Evolutionary conservation across 2,113 vertebrate genomes (phyloP).

Genomic region (Microtus richardsoni): DNA sequence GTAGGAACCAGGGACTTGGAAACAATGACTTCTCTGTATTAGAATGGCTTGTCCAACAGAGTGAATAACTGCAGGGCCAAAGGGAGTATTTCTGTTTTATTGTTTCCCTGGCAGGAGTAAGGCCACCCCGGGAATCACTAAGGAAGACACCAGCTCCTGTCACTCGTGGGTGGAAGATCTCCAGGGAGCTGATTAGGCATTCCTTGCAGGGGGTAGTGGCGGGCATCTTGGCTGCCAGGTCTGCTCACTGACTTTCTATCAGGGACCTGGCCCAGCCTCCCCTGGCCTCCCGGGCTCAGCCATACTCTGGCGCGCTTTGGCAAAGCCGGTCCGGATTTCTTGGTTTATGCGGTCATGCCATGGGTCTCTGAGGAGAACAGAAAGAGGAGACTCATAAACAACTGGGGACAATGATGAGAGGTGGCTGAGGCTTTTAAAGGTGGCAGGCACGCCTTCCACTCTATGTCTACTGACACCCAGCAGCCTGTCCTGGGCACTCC

Average conservation of each 20-base stretch:
- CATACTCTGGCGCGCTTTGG: constrained; percentile 82
- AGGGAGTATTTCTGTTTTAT: constrained; percentile 26
- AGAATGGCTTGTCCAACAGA: not conserved
- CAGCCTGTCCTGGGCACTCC: not conserved
- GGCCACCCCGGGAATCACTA: not conserved
- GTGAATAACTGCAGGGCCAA: not conserved
- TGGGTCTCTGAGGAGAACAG: constrained; percentile 85
- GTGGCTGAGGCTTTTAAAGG: too few relatives aligned
- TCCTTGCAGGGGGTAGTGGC: not conserved
- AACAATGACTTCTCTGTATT: not conserved
- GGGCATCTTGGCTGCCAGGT: not conserved
- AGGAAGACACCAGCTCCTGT: not conserved
- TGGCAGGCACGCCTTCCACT: not conserved
- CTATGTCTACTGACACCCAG: not conserved
- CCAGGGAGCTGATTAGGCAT: not conserved
- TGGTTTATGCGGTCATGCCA: constrained; percentile 91
- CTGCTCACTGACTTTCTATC: not conserved
- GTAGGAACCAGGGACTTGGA: not conserved
- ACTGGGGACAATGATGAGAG: not conserved
- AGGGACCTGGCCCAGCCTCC: not conserved
- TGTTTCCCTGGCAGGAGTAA: not conserved
- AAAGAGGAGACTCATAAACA: not conserved
- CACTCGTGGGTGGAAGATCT: rapidly evolving
- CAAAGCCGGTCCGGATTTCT: constrained; percentile 92
- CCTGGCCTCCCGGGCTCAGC: not conserved